Evolutionary conservation across 2,113 vertebrate species (phyloP).

Genomic region (Agelaius phoeniceus): DNA sequence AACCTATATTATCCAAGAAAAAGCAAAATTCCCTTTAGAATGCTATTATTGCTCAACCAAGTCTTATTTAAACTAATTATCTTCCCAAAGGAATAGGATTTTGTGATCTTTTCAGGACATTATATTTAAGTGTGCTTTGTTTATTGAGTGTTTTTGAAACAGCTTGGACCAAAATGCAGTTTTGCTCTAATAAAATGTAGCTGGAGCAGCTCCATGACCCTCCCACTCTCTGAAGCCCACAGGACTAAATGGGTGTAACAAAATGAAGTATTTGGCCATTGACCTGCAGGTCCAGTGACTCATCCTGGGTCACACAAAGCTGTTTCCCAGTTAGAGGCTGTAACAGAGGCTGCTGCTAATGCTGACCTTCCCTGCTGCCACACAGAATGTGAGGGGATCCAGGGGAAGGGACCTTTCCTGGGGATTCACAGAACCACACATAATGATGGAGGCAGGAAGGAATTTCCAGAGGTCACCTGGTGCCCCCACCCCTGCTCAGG

Average conservation of each 20-base stretch:
- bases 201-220: not conserved
- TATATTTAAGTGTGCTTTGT: slow-evolving; percentile 8
- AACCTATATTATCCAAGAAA: not conserved
- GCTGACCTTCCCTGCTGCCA: not conserved
- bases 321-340: not conserved
- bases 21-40: not conserved
- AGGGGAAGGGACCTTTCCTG: not conserved
- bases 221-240: slow-evolving; percentile 2
- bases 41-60: not conserved
- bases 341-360: not conserved
- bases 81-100: not conserved
- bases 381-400: not conserved
- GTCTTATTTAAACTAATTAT: not conserved
- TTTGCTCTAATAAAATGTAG: slow-evolving; percentile 18
- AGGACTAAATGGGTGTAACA: slow-evolving; percentile 33
- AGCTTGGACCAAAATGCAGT: slow-evolving; percentile 1
- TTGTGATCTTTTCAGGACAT: slow-evolving; percentile 6
- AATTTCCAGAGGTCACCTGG: not conserved
- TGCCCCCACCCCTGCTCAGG: not conserved
- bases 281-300: slow-evolving; percentile 2
- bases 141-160: slow-evolving; percentile 10
- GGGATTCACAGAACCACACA: not conserved
- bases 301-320: not conserved
- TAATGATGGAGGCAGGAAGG: not conserved
- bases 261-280: slow-evolving; percentile 38